phyloP scores from a whole-genome alignment of 2,797 vertebrate genomes.

The Melanotaenia boesemani region DNA sequence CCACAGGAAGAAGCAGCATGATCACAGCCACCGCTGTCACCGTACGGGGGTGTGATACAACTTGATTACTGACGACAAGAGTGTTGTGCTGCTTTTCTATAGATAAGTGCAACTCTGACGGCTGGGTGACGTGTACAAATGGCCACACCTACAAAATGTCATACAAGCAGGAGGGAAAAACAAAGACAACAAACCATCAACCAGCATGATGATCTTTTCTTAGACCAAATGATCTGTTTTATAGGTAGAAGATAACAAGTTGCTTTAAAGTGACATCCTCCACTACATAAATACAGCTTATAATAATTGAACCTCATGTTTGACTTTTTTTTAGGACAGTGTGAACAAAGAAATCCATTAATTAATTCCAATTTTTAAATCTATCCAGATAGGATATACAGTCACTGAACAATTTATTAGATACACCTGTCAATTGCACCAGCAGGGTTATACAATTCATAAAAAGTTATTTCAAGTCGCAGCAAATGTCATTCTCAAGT shows the following conservation, averaged over 20 bases:
- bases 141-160: constrained; percentile 26
- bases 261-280: not conserved
- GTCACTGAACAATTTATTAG: too few relatives aligned
- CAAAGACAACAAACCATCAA: not conserved
- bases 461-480: not conserved
- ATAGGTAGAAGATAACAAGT: not conserved
- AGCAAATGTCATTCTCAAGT: not conserved
- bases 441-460: not conserved
- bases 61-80: constrained; percentile 67
- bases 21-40: constrained; percentile 57
- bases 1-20: constrained; percentile 60
- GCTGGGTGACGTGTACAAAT: constrained; percentile 15
- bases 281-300: too few relatives aligned
- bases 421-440: too few relatives aligned
- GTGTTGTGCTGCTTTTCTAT: constrained; percentile 41
- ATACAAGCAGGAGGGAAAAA: not conserved
- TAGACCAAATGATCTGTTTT: not conserved
- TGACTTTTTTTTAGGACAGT: not conserved
- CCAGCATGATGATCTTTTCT: constrained; percentile 7
- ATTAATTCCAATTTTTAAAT: not conserved
- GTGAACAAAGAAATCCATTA: not conserved
- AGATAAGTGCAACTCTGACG: constrained; percentile 56
- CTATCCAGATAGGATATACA: too few relatives aligned
- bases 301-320: too few relatives aligned
- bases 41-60: constrained; percentile 51